These are phyloP conservation scores for Microtus montanus DNA, from an alignment of 2,113 vertebrate genomes.

Conservation along the genomic window DNA sequence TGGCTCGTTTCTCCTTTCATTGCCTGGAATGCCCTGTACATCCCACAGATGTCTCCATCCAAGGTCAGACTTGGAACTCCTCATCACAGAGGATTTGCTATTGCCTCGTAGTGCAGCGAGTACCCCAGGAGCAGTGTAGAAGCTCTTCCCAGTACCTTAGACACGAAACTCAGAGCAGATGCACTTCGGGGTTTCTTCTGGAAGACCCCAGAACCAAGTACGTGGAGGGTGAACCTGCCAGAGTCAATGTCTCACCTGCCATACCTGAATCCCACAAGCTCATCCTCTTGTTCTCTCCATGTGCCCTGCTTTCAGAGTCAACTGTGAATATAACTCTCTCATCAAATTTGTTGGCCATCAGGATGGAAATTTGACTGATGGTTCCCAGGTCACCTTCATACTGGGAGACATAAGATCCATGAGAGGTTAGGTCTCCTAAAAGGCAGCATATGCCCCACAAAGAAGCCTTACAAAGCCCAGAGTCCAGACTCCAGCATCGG, in stretches of 20 bases:
- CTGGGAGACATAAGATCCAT: background rate
- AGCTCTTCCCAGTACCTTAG: background rate
- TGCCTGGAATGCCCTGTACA: rapidly evolving
- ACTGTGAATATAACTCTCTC: background rate
- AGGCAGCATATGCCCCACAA: background rate
- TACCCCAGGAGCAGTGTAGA: rapidly evolving
- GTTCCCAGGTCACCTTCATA: background rate
- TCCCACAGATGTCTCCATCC: rapidly evolving
- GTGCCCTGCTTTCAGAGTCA: rapidly evolving
- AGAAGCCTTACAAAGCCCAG: rapidly evolving
- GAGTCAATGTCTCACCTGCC: too few species aligned
- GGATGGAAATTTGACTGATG: background rate
- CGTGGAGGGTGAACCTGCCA: background rate
- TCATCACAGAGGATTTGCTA: rapidly evolving
- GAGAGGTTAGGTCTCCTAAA: background rate
- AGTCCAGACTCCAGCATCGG: background rate
- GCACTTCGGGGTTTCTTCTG: rapidly evolving
- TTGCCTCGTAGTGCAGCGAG: rapidly evolving
- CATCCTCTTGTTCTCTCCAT: background rate
- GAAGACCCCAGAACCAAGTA: too few species aligned
- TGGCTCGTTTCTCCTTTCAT: background rate
- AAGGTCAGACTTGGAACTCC: rapidly evolving
- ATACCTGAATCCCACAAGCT: rapidly evolving
- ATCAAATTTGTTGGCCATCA: background rate
- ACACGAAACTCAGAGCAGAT: rapidly evolving